Evolutionary conservation across 1,140 invertebrate species (phyloP), one percentile per base, ranked within the genome.

Genomic region (Drosophila triauraria): DNA sequence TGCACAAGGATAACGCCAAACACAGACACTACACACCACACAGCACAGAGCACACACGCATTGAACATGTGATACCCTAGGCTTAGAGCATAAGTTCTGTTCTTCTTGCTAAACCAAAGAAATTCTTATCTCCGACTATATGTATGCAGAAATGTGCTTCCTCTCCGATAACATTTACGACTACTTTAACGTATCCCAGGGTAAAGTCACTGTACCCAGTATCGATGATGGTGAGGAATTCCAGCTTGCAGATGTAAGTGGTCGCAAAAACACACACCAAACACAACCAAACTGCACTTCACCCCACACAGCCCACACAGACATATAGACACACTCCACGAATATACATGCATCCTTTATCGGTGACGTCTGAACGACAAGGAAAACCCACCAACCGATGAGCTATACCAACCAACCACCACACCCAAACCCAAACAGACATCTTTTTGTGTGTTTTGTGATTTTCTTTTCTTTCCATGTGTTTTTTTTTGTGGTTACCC

Each of bases 181-280:
- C 94, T 99, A 99, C 95, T 95, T 95, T 94, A 99, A 97, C 95
- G 96, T 99, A 92, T 96, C 98, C 93, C 99, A 99, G 95, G 99
- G 98, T 94, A 98, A 98, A 95, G 96, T 97, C 76, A 97, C 97
- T 81, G 99, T 99, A 93, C 98, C 99, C 87, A 96, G 96, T 93
- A 96, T 99, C 71, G 98, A 99, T 95, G 99, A 99, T 94, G 96
- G 95, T 88, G 98, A 99, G 94, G 99, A 99, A 96, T 97, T 97
- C 95, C 86, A 92, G 80, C 93, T 97, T 82, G 99, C 98, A 83
- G 98, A 95, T 93, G 94, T 95, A 95, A 95, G 94, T 95, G 84
- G 67, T 76, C 74, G 69, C 65, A 51, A 63, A 63, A 84, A 74
- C 54, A 61, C 44, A 51, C 43, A 60, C 40, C 47, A 58, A 56